These are phyloP conservation scores for Exaiptasia diaphana DNA, from an alignment of 64 coral and sea anemone species.

Conservation along the genomic window DNA sequence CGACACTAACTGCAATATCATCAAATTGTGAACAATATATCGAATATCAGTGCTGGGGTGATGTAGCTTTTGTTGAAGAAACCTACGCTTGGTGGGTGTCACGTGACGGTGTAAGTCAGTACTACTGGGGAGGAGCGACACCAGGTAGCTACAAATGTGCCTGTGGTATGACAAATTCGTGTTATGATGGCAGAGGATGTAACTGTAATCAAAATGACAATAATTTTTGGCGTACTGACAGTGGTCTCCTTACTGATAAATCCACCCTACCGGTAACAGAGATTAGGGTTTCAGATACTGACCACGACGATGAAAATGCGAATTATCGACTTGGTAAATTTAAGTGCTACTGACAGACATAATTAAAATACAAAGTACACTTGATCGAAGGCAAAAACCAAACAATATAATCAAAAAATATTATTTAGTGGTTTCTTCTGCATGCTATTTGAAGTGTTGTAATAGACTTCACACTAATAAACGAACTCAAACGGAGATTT, in stretches of 20 bases:
- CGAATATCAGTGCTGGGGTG: slow-evolving; percentile 24
- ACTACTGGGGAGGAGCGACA: not conserved
- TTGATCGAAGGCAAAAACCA: too few species aligned
- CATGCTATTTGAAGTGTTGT: too few species aligned
- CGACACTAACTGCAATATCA: slow-evolving; percentile 1
- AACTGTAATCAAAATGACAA: slow-evolving; percentile 50
- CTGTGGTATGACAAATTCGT: not conserved
- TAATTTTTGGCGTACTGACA: not conserved
- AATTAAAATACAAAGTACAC: too few species aligned
- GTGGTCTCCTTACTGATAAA: slow-evolving; percentile 5
- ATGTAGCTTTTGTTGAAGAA: not conserved
- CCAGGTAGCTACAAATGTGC: not conserved
- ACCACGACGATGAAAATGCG: not conserved
- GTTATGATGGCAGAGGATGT: not conserved
- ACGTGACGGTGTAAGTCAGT: slow-evolving; percentile 11
- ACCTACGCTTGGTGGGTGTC: slow-evolving; percentile 2
- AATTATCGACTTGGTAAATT: not conserved
- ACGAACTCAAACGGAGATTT: too few species aligned
- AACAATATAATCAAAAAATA: too few species aligned
- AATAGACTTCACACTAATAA: too few species aligned
- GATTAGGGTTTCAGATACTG: not conserved
- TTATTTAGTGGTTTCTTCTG: too few species aligned
- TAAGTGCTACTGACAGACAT: too few species aligned
- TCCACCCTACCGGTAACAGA: not conserved
- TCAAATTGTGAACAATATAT: slow-evolving; percentile 53